These are phyloP conservation scores for Coendou prehensilis DNA, from an alignment of 2,797 vertebrate species.

Conservation along the genomic window DNA sequence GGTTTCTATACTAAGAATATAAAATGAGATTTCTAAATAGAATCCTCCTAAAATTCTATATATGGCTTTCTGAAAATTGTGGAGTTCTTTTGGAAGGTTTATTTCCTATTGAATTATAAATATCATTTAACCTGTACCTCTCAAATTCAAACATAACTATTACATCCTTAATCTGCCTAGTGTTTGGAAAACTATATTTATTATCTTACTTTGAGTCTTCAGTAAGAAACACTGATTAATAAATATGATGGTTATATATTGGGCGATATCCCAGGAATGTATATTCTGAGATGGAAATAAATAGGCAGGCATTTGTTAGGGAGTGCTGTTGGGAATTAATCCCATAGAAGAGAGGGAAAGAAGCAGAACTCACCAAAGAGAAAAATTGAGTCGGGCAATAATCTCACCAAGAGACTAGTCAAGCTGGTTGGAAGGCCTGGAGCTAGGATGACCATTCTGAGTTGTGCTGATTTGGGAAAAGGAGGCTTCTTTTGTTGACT, in stretches of 20 bases:
- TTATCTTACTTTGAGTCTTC: slow-evolving; percentile 34
- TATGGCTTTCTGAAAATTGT: not conserved
- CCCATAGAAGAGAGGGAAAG: not conserved
- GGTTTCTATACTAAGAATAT: not conserved
- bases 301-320: not conserved
- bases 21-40: slow-evolving; percentile 25
- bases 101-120: slow-evolving; percentile 29
- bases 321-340: not conserved
- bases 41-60: not conserved
- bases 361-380: not conserved
- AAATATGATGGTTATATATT: not conserved
- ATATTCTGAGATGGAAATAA: not conserved
- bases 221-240: not conserved
- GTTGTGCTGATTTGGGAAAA: not conserved
- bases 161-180: not conserved
- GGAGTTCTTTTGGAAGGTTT: slow-evolving; percentile 13
- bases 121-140: not conserved
- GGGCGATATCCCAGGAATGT: not conserved
- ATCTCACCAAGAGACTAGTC: not conserved
- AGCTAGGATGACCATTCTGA: not conserved
- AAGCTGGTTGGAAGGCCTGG: not conserved
- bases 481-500: not conserved
- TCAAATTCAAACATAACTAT: not conserved
- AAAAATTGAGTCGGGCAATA: not conserved
- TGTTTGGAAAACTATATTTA: not conserved